Percentiles rank a stretch among this genome's conserved stretches.
Evolutionary conservation across 2,113 vertebrate genomes (phyloP).

Genomic region (Lophochroa leadbeateri): DNA sequence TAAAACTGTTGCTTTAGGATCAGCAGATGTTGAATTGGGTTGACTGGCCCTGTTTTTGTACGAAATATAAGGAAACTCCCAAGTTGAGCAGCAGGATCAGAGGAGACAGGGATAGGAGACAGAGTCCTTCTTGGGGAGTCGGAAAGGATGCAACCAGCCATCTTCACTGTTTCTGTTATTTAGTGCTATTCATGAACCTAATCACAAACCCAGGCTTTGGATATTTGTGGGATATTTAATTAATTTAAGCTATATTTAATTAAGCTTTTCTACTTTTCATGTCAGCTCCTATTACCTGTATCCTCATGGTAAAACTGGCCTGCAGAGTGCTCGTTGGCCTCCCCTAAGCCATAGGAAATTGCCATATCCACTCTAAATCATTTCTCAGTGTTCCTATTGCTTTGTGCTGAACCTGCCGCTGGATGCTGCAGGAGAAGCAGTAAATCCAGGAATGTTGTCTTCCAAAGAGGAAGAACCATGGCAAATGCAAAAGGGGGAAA

Average conservation of each 20-base stretch:
- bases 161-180: neutral
- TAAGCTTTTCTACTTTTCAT: neutral
- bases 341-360: neutral
- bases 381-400: neutral
- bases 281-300: neutral
- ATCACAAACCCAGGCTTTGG: neutral
- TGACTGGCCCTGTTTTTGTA: neutral
- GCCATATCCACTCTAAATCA: fast-evolving
- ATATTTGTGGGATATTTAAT: neutral
- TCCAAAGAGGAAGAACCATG: neutral
- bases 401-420: neutral
- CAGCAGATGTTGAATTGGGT: neutral
- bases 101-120: neutral
- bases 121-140: fast-evolving
- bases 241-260: neutral
- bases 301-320: neutral
- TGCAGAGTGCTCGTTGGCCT: fast-evolving
- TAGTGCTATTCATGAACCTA: neutral
- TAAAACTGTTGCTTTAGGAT: neutral
- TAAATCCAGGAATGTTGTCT: neutral
- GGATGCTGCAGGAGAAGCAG: neutral
- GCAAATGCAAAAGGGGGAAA: neutral
- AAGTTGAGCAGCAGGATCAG: neutral
- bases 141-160: neutral
- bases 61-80: neutral